A percentile compares a stretch with the other conserved stretches of the same genome.
Evolutionary conservation across 2,113 vertebrate species (phyloP).

Genomic region (Halcyon senegalensis): DNA sequence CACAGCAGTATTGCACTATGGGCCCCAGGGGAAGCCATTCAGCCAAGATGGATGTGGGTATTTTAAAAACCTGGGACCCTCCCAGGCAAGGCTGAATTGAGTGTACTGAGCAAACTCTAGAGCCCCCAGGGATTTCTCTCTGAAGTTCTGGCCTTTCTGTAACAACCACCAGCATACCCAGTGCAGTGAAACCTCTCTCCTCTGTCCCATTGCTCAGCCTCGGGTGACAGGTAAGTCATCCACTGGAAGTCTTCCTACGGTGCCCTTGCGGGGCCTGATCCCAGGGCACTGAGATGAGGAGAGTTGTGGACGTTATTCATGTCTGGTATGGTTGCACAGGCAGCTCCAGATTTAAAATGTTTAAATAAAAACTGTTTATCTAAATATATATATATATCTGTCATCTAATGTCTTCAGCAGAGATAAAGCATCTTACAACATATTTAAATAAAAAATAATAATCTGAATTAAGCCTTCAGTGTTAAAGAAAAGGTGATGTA

Average conservation of each 20-base stretch:
- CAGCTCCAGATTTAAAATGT: constrained; percentile 26
- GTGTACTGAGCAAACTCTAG: neutral
- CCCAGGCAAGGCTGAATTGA: neutral
- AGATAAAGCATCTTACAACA: constrained; percentile 53
- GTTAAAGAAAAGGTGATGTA: constrained; percentile 39
- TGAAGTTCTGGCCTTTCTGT: neutral
- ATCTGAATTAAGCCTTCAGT: constrained; percentile 37
- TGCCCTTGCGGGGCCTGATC: neutral
- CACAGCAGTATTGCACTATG: constrained; percentile 47
- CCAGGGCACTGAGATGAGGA: neutral
- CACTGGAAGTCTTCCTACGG: neutral
- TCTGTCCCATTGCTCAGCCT: neutral
- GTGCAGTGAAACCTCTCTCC: constrained; percentile 13
- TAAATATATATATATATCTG: constrained; percentile 52
- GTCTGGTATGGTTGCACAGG: constrained; percentile 42
- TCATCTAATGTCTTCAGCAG: constrained; percentile 47
- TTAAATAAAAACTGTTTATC: constrained; percentile 67
- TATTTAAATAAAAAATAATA: constrained; percentile 60
- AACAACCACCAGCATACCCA: constrained; percentile 36
- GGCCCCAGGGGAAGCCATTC: constrained; percentile 2
- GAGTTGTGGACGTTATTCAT: neutral
- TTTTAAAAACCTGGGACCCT: neutral
- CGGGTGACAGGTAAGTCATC: neutral
- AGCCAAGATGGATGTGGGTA: constrained; percentile 2
- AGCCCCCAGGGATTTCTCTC: neutral